These are phyloP conservation scores for Plectropomus leopardus DNA, from an alignment of 2,113 vertebrate genomes.

Conservation along the genomic window DNA sequence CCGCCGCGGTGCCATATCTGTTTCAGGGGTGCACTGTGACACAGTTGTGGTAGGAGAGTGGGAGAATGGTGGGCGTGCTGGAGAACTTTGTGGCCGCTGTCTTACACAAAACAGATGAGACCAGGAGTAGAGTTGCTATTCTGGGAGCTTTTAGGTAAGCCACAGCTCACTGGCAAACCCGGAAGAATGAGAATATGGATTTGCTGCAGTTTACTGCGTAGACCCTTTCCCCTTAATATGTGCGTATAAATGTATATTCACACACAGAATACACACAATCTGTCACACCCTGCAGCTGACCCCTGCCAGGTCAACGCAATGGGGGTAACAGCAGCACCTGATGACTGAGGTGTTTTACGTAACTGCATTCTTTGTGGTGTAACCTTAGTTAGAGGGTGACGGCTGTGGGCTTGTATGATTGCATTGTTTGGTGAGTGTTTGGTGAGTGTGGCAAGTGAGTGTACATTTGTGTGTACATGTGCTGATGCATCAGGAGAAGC, in stretches of 20 bases:
- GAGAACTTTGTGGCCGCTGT: slow-evolving; percentile 71
- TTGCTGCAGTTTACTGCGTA: slow-evolving; percentile 47
- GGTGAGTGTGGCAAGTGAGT: no score
- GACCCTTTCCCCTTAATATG: slow-evolving; percentile 34
- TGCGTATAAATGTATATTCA: slow-evolving; percentile 31
- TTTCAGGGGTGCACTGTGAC: slow-evolving; percentile 68
- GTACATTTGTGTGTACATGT: background rate
- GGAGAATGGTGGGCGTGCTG: slow-evolving; percentile 43
- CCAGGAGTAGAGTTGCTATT: slow-evolving; percentile 70
- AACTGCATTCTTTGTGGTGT: slow-evolving; percentile 36
- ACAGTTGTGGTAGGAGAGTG: slow-evolving; percentile 58
- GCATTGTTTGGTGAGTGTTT: background rate
- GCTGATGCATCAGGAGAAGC: background rate
- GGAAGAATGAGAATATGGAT: slow-evolving; percentile 59
- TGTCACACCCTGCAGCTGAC: slow-evolving; percentile 31
- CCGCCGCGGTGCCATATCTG: slow-evolving; percentile 73
- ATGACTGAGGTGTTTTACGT: slow-evolving; percentile 52
- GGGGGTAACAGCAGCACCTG: slow-evolving; percentile 19
- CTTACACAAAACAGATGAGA: slow-evolving; percentile 84
- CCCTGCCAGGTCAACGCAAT: slow-evolving; percentile 19
- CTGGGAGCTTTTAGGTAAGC: slow-evolving; percentile 74
- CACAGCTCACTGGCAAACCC: slow-evolving; percentile 61
- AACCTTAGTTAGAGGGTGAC: slow-evolving; percentile 20
- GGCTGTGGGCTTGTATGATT: background rate
- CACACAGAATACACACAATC: slow-evolving; percentile 14